Evolutionary conservation across 2,113 vertebrate species (phyloP), one percentile per base, ranked within the genome.

Genomic region (Rhodinocichla rosea): DNA sequence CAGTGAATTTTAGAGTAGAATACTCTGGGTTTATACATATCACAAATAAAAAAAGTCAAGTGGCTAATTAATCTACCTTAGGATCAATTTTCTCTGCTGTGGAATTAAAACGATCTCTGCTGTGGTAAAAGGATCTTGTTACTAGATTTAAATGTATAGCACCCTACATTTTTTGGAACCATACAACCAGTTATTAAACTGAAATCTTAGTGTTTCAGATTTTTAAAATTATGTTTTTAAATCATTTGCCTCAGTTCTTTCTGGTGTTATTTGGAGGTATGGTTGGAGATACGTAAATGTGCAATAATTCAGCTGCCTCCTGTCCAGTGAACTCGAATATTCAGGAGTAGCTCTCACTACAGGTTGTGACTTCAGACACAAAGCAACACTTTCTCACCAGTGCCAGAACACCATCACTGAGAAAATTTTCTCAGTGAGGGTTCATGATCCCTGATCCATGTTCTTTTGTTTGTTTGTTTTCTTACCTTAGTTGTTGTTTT

Each of bases 151-250:
- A 84, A 50, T 30, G 7, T 40, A 45, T 37, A 87, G 21, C 30
- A 70, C 1, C 0, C 1, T 9, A 16, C 7, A 1, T 17, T 17
- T 40, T 40, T 82, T 60, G 0, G 10, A 81, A 35, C 4, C 1
- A 1, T 44, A 26, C 2, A 45, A 28, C 13, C n/a, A 40, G 5
- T 52, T 73, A 69, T 65, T 22, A 63, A 67, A 65, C 7, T 15
- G n/a, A 90, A 50, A n/a, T 44, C 12, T 77, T 40, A 28, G 55
- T 33, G 23, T 52, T 85, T 89, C 44, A 67, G 21, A 39, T 63
- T 89, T 85, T 65, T 2, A 6, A 69, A 69, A 59, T 9, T 0
- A 13, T 3, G 0, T 28, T 90, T 94, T 44, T 5, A 33, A 67
- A 67, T 13, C 4, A 45, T 78, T 91, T 75, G 9, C 35, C 24